These are phyloP conservation scores for Orthosia gothica DNA, from an alignment of 2,888 invertebrate species.

Conservation along the genomic window DNA sequence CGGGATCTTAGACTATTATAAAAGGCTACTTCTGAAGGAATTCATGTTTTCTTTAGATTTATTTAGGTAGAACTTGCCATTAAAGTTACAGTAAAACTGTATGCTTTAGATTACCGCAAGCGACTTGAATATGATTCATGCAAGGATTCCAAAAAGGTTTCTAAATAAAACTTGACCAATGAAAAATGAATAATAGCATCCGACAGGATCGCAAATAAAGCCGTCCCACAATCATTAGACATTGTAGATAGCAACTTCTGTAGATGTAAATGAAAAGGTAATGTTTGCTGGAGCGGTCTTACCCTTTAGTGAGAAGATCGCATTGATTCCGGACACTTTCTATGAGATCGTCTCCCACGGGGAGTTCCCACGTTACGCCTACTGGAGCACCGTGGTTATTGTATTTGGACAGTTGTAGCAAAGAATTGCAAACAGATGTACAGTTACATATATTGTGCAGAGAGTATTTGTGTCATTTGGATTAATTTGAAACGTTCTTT, in stretches of 20 bases:
- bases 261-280: constrained; percentile 60
- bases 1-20: no score
- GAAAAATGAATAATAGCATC: constrained; percentile 1
- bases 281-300: constrained; percentile 62
- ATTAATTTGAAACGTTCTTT: no score
- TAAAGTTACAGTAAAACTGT: not conserved
- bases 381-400: constrained; percentile 44
- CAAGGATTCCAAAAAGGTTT: constrained; percentile 3
- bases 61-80: not conserved
- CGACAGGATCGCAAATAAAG: constrained; percentile 37
- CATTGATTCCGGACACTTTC: constrained; percentile 64
- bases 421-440: constrained; percentile 49
- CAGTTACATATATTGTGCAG: constrained; percentile 1
- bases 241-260: constrained; percentile 62
- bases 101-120: not conserved
- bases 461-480: not conserved
- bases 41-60: constrained; percentile 14
- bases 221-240: constrained; percentile 45
- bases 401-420: constrained; percentile 28
- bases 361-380: constrained; percentile 79
- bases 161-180: not conserved
- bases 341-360: constrained; percentile 77
- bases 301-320: constrained; percentile 70
- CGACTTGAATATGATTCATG: not conserved
- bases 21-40: not conserved